Percentiles rank a stretch among this genome's conserved stretches.
Evolutionary conservation across 2,113 vertebrate species (phyloP).

Genomic region (Pituophis catenifer): DNA sequence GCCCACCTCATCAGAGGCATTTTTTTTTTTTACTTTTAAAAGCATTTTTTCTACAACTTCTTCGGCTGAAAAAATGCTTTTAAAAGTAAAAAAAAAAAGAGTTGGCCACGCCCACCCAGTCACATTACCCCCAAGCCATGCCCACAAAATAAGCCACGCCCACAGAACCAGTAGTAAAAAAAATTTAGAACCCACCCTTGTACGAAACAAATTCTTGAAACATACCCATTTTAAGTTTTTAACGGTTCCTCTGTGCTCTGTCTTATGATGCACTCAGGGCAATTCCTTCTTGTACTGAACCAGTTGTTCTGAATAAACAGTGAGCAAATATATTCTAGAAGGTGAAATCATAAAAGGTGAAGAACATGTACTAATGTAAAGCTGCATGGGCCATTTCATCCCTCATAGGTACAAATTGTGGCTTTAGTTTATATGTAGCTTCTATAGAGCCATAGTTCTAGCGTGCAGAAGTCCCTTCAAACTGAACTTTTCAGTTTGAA

Average conservation of each 20-base stretch:
- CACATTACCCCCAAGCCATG: too few relatives aligned
- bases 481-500: background rate
- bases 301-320: background rate
- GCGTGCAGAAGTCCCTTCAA: background rate
- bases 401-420: background rate
- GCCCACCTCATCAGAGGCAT: too few relatives aligned
- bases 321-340: background rate
- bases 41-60: too few relatives aligned
- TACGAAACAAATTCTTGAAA: background rate
- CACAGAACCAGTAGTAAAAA: too few relatives aligned
- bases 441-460: background rate
- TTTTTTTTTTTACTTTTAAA: too few relatives aligned
- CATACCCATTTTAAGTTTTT: background rate
- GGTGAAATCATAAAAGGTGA: background rate
- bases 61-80: too few relatives aligned
- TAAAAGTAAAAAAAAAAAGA: too few relatives aligned
- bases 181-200: too few relatives aligned
- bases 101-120: too few relatives aligned
- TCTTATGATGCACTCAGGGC: background rate
- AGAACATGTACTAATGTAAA: background rate
- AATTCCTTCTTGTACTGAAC: background rate
- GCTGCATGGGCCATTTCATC: background rate
- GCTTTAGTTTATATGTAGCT: background rate
- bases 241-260: background rate
- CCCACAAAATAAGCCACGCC: too few relatives aligned